Base-by-base conservation (phyloP, 2,888 invertebrate genomes). In the Tinea semifulvella region DNA sequence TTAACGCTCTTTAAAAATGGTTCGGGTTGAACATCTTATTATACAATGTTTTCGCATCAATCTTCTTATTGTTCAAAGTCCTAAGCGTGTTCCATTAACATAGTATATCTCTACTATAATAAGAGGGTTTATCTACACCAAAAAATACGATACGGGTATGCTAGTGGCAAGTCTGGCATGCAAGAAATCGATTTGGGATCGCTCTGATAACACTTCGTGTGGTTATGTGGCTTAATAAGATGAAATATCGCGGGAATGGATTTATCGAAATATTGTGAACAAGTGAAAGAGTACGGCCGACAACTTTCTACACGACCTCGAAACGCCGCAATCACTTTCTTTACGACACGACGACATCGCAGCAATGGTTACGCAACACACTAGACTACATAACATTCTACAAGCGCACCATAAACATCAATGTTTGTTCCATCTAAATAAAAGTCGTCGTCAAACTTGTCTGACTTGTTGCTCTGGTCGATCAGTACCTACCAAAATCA, bases 221-320 rank as follows among this genome's bases (percentile, higher is more conserved):
- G n/a, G n/a, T n/a, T n/a, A 10, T 7, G 31, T 31, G 7, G 31
- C 31, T 31, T 11, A 31, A 31, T 31, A 13, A n/a, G 11, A 31
- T 10, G 11, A 31, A 6, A 10, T 11, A 5, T n/a, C 31, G 31
- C 31, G 31, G 31, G 31, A 31, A 31, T 10, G 11, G 31, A 31
- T 7, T n/a, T 40, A 20, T 40, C 20, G 18, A 36, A 18, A 18
- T 36, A 16, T n/a, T 6, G 14, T 36, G 11, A 61, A 60, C 59
- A 59, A 55, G 59, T 36, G 36, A 16, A 36, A 36, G 36, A 36
- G 36, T 36, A 18, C 31, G 40, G 61, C 52, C 62, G 63, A 66
- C 67, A 72, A 80, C 80, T 80, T 80, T 80, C 79, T 79, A 77
- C 63, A 68, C 64, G 79, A 79, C 80, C 80, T 80, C 79, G 69